Base-by-base conservation (phyloP, 2,113 vertebrate genomes). In the Naja naja region DNA sequence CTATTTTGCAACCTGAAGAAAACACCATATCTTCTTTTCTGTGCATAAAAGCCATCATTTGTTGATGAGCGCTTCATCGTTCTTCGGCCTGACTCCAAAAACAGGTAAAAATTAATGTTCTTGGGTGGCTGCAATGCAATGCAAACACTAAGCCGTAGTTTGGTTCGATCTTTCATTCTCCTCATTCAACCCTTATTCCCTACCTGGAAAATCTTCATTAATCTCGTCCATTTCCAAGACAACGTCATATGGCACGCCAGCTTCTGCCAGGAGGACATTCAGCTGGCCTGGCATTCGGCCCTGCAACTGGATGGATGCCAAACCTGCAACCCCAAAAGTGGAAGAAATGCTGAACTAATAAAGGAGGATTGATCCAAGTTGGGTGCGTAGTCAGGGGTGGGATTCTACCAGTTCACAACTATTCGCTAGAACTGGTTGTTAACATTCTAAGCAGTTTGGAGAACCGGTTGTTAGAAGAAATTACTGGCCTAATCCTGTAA, bases 231-330 rank as follows among this genome's bases (percentile, higher is more conserved):
- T 96, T 95, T 96, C 94, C 91, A 96, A 27, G 34, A 95, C 94
- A 85, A 96, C 74, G 20, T 95, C 95, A 69, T 92, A 96, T n/a
- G 94, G 95, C 39, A 96, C 91, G 47, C 94, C 95, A 4, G 95
- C 95, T 90, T 95, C 92, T 90, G 95, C 94, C 90, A 96, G 22
- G 45, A 94, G 93, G 11, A 95, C 93, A 43, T 96, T 96, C 30
- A 94, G 88, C 53, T 96, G 94, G 16, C 92, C 92, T 87, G 94
- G 94, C 95, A 96, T 95, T 8, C 92, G 94, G 47, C 96, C 95
- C n/a, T n/a, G 95, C 94, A 69, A 94, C 97, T 11, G 98, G 97
- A 93, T 98, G 98, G 95, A 98, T 98, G 5, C 98, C 98, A 96
- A 98, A 98, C 95, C 97, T 98, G 87, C 34, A 87, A 92, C 39